Conservation (phyloP, 1,140 invertebrate genomes). For the Drosophila ohnishii region DNA sequence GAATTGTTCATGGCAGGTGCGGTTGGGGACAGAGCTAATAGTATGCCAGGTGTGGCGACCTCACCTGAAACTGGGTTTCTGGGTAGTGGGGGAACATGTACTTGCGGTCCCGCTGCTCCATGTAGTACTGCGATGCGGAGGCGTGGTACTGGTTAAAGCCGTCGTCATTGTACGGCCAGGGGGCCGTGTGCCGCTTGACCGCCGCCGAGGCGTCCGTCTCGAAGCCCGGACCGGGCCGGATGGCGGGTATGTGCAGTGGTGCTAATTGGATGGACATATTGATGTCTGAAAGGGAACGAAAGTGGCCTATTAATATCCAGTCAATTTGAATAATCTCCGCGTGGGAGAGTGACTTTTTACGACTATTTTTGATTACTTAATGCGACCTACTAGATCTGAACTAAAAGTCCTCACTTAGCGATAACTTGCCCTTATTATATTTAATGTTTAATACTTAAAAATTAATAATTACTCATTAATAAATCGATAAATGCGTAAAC, state of each 20-base stretch:
- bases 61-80: slow-evolving; percentile 82
- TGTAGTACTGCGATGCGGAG: slow-evolving; percentile 73
- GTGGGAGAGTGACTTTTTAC: background rate
- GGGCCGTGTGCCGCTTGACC: slow-evolving; percentile 81
- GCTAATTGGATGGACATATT: slow-evolving; percentile 81
- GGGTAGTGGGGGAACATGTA: slow-evolving; percentile 81
- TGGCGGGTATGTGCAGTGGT: slow-evolving; percentile 83
- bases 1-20: slow-evolving; percentile 48
- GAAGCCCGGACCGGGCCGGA: slow-evolving; percentile 80
- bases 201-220: slow-evolving; percentile 78
- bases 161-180: slow-evolving; percentile 79
- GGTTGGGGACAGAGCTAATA: background rate
- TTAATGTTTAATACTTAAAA: background rate
- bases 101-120: slow-evolving; percentile 81
- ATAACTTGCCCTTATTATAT: background rate
- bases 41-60: slow-evolving; percentile 12
- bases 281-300: slow-evolving; percentile 59
- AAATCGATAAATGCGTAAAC: no score
- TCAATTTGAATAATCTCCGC: background rate
- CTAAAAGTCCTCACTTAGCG: background rate
- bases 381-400: background rate
- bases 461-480: background rate
- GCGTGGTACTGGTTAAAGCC: slow-evolving; percentile 80
- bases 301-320: slow-evolving; percentile 2
- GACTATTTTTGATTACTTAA: slow-evolving; percentile 8